Percentiles rank a stretch among this genome's conserved stretches.
Conservation (phyloP, 2,888 invertebrate genomes). For the Mystacides longicornis region DNA sequence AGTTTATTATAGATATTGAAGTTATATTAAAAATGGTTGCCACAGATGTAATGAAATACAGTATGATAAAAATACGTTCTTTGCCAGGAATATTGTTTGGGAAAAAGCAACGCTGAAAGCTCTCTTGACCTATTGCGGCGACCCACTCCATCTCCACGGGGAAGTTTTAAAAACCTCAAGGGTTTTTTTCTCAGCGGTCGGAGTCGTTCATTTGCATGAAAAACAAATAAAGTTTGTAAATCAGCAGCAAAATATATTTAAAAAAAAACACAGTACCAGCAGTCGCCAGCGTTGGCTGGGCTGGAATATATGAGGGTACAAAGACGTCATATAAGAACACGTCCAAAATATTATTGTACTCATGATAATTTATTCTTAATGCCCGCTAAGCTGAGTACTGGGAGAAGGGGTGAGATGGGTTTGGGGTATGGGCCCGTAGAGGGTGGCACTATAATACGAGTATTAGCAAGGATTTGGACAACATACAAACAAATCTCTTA, state of each 20-base stretch:
- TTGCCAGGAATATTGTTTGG: no score
- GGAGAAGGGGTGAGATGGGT: background rate
- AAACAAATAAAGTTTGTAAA: conserved; percentile 8
- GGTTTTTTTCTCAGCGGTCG: background rate
- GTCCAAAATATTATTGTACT: background rate
- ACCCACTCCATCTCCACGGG: no score
- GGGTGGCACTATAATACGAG: no score
- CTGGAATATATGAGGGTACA: background rate
- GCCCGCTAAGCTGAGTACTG: background rate
- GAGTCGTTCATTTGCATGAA: background rate
- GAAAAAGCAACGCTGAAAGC: no score
- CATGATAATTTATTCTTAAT: conserved; percentile 1
- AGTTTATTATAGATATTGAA: no score
- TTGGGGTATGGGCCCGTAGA: no score
- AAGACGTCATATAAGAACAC: conserved; percentile 1
- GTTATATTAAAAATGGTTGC: no score
- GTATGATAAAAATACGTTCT: no score
- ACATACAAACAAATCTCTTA: no score
- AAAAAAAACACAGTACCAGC: background rate
- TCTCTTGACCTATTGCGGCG: no score
- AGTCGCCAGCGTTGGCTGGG: background rate
- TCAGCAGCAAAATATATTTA: conserved; percentile 1
- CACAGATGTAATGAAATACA: no score
- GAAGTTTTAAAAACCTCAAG: background rate
- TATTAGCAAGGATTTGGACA: no score